phyloP scores from a whole-genome alignment of 2,113 vertebrate species.

The Muscicapa adusta region DNA sequence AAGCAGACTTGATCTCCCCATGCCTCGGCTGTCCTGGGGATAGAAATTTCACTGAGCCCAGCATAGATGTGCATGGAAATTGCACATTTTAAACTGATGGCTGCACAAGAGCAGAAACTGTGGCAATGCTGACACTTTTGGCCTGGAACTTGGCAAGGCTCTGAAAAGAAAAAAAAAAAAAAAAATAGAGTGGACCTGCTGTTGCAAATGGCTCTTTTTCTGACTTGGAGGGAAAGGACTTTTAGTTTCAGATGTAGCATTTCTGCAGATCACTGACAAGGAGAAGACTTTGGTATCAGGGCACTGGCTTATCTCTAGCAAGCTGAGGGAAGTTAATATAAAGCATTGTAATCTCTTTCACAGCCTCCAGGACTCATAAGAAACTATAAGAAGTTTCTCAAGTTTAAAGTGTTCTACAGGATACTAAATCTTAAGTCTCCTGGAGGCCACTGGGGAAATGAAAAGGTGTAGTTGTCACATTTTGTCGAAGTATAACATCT shows the following conservation, averaged over 20 bases:
- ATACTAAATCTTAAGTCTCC: conserved; percentile 64
- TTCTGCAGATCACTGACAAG: conserved; percentile 38
- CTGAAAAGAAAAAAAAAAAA: not conserved
- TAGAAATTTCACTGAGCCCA: conserved; percentile 45
- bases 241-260: conserved; percentile 9
- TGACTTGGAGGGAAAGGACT: conserved; percentile 13
- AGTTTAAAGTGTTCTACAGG: conserved; percentile 39
- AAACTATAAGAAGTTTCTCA: conserved; percentile 64
- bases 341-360: conserved; percentile 58
- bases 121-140: conserved; percentile 53
- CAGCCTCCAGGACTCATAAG: conserved; percentile 63
- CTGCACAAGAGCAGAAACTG: conserved; percentile 60
- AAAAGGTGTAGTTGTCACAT: conserved; percentile 63
- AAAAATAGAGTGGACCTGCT: not conserved
- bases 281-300: conserved; percentile 36
- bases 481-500: conserved; percentile 44
- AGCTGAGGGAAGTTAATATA: conserved; percentile 51
- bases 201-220: conserved; percentile 43
- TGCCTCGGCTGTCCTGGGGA: conserved; percentile 50
- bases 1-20: conserved; percentile 67
- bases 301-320: conserved; percentile 19
- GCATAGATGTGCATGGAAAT: conserved; percentile 69
- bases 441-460: conserved; percentile 63
- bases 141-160: conserved; percentile 35
- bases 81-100: conserved; percentile 65